phyloP scores from a whole-genome alignment of 35 echinoderm and acorn worm genomes.

The Stichopus chloronotus region DNA sequence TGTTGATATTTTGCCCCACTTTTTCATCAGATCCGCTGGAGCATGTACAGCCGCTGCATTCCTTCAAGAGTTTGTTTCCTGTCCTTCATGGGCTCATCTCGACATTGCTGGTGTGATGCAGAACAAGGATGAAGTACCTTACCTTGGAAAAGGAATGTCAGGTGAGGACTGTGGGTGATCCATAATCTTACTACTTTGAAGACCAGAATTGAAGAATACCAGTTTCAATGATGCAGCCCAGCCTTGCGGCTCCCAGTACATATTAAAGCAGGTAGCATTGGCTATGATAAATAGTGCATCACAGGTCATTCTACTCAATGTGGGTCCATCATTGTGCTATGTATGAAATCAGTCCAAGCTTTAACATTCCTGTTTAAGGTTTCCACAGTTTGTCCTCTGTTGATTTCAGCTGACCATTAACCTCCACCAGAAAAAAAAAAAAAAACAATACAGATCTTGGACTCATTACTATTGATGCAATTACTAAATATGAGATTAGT shows the following conservation, averaged over 20 bases:
- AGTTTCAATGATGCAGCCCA: neutral
- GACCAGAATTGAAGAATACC: neutral
- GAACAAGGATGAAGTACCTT: constrained; percentile 93
- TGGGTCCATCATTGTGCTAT: too few species aligned
- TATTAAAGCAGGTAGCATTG: too few species aligned
- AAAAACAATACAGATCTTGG: too few species aligned
- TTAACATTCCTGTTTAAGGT: too few species aligned
- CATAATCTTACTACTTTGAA: neutral
- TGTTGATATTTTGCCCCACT: neutral
- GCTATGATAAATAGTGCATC: too few species aligned
- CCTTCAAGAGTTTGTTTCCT: constrained; percentile 84
- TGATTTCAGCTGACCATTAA: too few species aligned
- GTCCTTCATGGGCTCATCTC: constrained; percentile 80
- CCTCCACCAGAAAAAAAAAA: too few species aligned
- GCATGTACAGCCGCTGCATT: constrained; percentile 94
- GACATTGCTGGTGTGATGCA: constrained; percentile 96
- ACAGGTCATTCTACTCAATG: too few species aligned
- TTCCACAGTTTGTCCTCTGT: too few species aligned
- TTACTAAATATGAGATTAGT: too few species aligned
- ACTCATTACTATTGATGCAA: too few species aligned
- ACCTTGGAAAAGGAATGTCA: constrained; percentile 95
- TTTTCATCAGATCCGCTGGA: constrained; percentile 63
- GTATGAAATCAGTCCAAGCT: too few species aligned
- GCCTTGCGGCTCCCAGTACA: neutral
- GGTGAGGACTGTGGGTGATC: constrained; percentile 43